Conservation (phyloP, 53 echinoderm and acorn worm species). For the Arbacia lixula region DNA sequence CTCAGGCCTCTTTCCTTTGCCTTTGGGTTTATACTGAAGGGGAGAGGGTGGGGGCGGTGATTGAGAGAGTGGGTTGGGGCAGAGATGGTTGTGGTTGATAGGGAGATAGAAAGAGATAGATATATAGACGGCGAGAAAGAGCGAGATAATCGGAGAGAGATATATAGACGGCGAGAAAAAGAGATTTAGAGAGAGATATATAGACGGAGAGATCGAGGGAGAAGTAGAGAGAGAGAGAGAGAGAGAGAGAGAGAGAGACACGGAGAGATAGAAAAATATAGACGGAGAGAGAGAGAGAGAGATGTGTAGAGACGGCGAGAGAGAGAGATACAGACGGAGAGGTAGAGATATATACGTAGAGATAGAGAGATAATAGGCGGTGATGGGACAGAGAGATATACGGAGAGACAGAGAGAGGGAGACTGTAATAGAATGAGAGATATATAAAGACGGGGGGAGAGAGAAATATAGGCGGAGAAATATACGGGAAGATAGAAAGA, state of each 20-base stretch:
- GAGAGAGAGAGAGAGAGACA: neutral
- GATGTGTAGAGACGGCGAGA: no score
- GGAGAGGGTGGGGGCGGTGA: neutral
- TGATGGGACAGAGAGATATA: neutral
- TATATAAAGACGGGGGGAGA: neutral
- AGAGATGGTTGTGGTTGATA: neutral
- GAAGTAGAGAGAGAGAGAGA: neutral
- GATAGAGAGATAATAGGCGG: neutral
- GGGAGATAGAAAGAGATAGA: neutral
- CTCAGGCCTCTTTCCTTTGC: no score
- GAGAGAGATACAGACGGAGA: neutral
- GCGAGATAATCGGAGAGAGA: neutral
- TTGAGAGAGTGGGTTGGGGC: neutral
- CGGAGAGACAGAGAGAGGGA: neutral
- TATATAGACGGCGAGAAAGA: neutral
- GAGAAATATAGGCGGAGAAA: neutral
- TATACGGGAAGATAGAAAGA: neutral
- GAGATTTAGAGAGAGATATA: neutral
- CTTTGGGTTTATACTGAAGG: neutral
- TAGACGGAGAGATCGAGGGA: neutral
- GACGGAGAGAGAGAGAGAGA: neutral
- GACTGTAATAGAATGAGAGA: neutral
- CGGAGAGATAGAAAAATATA: neutral
- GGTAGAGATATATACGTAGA: neutral
- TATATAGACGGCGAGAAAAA: neutral